phyloP scores from a whole-genome alignment of 1,140 invertebrate species.

The Heliconius himera region DNA sequence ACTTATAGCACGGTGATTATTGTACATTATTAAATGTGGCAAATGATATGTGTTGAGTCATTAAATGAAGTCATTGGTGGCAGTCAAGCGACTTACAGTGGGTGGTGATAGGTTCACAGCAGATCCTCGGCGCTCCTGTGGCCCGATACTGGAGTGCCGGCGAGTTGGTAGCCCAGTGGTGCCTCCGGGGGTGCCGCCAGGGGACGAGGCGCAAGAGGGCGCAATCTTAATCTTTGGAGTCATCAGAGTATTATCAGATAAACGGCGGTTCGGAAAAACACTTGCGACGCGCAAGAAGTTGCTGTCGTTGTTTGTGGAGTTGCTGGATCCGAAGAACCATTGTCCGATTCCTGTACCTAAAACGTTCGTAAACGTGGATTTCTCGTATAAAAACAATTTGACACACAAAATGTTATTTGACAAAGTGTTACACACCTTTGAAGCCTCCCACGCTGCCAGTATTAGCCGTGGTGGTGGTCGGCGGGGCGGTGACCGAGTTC shows the following conservation, averaged over 20 bases:
- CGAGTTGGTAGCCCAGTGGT: slow-evolving; percentile 88
- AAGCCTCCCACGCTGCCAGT: slow-evolving; percentile 53
- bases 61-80: slow-evolving; percentile 19
- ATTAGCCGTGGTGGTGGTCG: slow-evolving; percentile 26
- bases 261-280: slow-evolving; percentile 90
- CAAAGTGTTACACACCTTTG: slow-evolving; percentile 45
- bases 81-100: slow-evolving; percentile 84
- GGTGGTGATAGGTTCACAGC: slow-evolving; percentile 93
- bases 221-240: slow-evolving; percentile 93
- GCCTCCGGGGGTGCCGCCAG: slow-evolving; percentile 90
- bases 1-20: background rate
- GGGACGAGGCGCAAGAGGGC: slow-evolving; percentile 92
- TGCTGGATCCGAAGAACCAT: slow-evolving; percentile 83
- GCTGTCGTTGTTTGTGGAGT: slow-evolving; percentile 83
- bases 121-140: slow-evolving; percentile 92
- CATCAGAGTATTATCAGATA: slow-evolving; percentile 95
- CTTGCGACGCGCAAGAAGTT: slow-evolving; percentile 93
- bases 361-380: background rate
- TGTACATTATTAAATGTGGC: slow-evolving; percentile 12
- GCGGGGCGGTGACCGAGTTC: slow-evolving; percentile 84
- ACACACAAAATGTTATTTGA: background rate
- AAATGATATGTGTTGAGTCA: slow-evolving; percentile 26
- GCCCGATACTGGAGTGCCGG: slow-evolving; percentile 93
- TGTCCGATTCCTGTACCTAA: slow-evolving; percentile 82
- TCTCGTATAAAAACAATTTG: background rate